Base-by-base conservation (phyloP, 2,888 invertebrate genomes). In the Ceriagrion tenellum region DNA sequence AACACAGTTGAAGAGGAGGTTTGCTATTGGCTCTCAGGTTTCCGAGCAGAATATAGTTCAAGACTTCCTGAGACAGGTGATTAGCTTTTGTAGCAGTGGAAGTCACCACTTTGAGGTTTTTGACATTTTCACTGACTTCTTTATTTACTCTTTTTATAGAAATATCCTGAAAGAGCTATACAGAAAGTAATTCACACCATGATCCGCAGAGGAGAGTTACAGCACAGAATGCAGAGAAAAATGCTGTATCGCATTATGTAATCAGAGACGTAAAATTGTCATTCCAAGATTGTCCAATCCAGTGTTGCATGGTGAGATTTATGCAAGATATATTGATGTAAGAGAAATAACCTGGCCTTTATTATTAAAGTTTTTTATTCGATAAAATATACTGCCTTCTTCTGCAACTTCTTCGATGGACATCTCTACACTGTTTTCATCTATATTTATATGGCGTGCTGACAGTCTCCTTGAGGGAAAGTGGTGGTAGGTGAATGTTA, bases 11-110 rank as follows among this genome's bases (percentile, higher is more conserved):
- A 99, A 99, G 97, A 98, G 98, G 95, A 97, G 99, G 95, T 99
- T 99, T 97, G 98, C 99, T 0, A 98, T 99, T 96, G 99, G 99
- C n/a, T 98, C 99, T 0, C 99, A 99, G 97, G 99, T 99, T 0
- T 99, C 99, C 0, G 99, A 99, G 96, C 98, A 99, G 96, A 98
- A 98, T 96, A 99, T 99, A 96, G 97, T 99, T 59, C 98, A 99
- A 96, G 99, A 99, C 97, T 98, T 98, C 96, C 96, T 97, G 20
- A 97, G 97, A 96, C 97, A 97, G 96, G 96, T 96, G 89, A 90
- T 95, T 95, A 56, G 26, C 35, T 47, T 90, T n/a, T 40, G 63
- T 16, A 89, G 13, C 55, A 55, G n/a, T 23, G 55, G 69, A 26
- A 26, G 20, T n/a, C n/a, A n/a, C n/a, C 4, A 69, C 20, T 69